Percentiles rank a stretch among this genome's conserved stretches.
Conservation (phyloP, 2,113 vertebrate species). For the Brevimyrus niger region DNA sequence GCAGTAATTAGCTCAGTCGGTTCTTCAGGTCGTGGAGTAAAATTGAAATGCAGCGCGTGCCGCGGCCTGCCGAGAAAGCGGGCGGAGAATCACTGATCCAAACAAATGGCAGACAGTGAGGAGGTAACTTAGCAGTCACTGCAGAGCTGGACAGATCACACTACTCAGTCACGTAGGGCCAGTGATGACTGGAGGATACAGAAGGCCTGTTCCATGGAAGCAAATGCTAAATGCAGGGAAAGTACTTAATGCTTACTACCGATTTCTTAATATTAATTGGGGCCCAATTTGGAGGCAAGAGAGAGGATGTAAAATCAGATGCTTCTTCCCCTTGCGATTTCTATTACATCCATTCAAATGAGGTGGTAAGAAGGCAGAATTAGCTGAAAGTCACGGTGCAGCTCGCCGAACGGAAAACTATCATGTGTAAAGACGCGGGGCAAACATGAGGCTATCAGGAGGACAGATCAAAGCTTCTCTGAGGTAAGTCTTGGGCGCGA, state of each 20-base stretch:
- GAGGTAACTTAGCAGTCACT: not conserved
- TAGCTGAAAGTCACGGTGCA: not conserved
- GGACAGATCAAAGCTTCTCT: not conserved
- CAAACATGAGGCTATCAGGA: not conserved
- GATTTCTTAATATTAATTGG: not conserved
- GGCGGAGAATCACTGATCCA: not conserved
- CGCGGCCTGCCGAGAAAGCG: not conserved
- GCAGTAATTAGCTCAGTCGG: not conserved
- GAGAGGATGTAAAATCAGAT: not conserved
- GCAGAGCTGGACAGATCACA: not conserved
- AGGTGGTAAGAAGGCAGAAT: not conserved
- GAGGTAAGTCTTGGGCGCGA: not conserved
- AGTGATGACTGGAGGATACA: not conserved
- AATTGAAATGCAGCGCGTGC: not conserved
- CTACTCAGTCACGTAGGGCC: not conserved
- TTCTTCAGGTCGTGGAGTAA: not conserved
- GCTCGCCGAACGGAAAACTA: not conserved
- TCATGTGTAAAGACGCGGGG: not conserved
- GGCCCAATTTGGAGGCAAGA: not conserved
- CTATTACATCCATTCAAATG: not conserved
- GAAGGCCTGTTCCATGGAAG: not conserved
- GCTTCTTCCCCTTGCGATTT: not conserved
- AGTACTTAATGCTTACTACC: not conserved
- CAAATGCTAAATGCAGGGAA: not conserved
- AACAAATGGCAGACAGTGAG: not conserved